These are phyloP conservation scores for Ommatoiulus sabulosus DNA, from an alignment of 2,888 invertebrate genomes.

Conservation along the genomic window DNA sequence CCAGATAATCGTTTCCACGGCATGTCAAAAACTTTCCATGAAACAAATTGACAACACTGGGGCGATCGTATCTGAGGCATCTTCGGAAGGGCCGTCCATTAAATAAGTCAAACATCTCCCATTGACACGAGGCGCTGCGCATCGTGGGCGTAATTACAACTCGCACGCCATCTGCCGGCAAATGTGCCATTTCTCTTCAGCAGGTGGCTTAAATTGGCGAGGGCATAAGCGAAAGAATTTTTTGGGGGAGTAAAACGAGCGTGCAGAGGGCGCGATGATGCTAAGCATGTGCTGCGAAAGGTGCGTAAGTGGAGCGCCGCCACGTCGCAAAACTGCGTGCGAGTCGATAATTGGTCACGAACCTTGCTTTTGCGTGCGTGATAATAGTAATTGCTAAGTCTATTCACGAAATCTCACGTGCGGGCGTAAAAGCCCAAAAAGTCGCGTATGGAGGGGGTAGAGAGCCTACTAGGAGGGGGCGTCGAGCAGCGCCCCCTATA, in stretches of 20 bases:
- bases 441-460: background rate
- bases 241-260: background rate
- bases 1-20: too few relatives aligned
- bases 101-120: too few relatives aligned
- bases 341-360: conserved; percentile 43
- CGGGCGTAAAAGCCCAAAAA: background rate
- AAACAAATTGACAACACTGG: too few relatives aligned
- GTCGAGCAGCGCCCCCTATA: background rate
- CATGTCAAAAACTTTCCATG: too few relatives aligned
- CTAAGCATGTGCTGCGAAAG: background rate
- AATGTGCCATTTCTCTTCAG: background rate
- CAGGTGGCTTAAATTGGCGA: background rate
- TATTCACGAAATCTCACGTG: background rate
- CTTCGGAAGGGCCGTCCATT: too few relatives aligned
- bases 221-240: background rate
- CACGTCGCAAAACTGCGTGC: background rate
- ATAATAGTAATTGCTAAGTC: conserved; percentile 9
- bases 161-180: background rate
- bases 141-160: background rate
- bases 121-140: too few relatives aligned
- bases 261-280: background rate
- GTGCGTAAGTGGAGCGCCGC: background rate
- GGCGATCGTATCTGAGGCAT: too few relatives aligned
- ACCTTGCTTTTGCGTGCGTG: conserved; percentile 12
- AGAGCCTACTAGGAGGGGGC: too few relatives aligned